Evolutionary conservation across 2,888 invertebrate genomes (phyloP), one percentile per base, ranked within the genome.

Genomic region (Antheraea assamensis): DNA sequence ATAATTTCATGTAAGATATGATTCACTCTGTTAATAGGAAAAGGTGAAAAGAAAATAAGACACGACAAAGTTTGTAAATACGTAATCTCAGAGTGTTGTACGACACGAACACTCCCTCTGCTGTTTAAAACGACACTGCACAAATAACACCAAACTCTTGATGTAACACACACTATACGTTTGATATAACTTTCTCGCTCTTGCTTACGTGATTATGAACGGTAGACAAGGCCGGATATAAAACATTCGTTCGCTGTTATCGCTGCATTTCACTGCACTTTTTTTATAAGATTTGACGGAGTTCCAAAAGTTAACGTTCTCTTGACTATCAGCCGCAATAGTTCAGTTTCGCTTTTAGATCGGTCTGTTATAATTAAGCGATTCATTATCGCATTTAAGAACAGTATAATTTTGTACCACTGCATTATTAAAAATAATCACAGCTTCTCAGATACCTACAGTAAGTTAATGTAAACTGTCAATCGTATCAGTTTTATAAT

Each of bases 21-120:
- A 47, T 73, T 42, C 76, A 80, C 81, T n/a, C n/a, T 74, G 78
- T 77, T 72, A 77, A 75, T 74, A 76, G 80, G 75, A 78, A 80
- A 78, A 77, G 84, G 85, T 85, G 87, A 86, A 85, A 80, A 82
- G 81, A 86, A 90, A 92, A 90, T 88, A 88, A 85, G 87, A 87
- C 87, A 88, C 88, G 83, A 81, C 84, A 88, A 93, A 94, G 92
- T 93, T 93, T 92, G 89, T 92, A 91, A 92, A 93, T 92, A 92
- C 92, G 91, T 87, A 87, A 88, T 84, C 79, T 80, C 75, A 79
- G 78, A 81, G 82, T 74, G 42, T 71, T 72, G 70, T 68, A 35
- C 68, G 68, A 78, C 76, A 85, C 86, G 75, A 75, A 74, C 81
- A 71, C 75, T 81, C 83, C 90, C 82, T 82, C 85, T 79, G 72